These are phyloP conservation scores for Actias luna DNA, from an alignment of 2,888 invertebrate genomes.

Conservation along the genomic window DNA sequence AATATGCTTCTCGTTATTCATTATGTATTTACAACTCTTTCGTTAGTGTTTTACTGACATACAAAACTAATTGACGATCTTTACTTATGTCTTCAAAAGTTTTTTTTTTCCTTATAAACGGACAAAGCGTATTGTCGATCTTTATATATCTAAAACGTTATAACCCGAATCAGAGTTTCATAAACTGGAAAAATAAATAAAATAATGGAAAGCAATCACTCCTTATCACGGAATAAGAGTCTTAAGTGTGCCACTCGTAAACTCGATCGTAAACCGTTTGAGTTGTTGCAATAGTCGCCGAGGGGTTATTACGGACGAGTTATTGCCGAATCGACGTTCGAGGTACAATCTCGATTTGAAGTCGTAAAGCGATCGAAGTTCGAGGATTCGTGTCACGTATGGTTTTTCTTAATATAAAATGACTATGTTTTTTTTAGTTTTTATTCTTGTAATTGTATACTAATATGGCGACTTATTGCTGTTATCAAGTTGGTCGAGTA, in stretches of 20 bases:
- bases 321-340: slow-evolving; percentile 6
- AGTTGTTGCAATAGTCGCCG: slow-evolving; percentile 18
- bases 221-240: slow-evolving; percentile 35
- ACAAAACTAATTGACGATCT: no score
- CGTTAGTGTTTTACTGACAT: no score
- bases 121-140: background rate
- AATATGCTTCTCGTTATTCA: no score
- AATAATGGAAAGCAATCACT: slow-evolving; percentile 34
- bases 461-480: no score
- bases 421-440: background rate
- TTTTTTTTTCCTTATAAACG: no score
- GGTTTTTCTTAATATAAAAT: background rate
- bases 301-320: slow-evolving; percentile 12
- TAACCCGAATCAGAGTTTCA: slow-evolving; percentile 9
- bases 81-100: no score
- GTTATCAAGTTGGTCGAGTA: no score
- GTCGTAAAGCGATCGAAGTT: background rate
- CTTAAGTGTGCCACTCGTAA: slow-evolving; percentile 35
- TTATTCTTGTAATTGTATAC: no score
- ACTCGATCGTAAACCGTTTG: slow-evolving; percentile 27
- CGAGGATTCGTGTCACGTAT: background rate
- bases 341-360: slow-evolving; percentile 9
- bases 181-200: slow-evolving; percentile 25
- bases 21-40: no score
- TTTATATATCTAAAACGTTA: background rate